These are phyloP conservation scores for Aleiodes leptofemur DNA, from an alignment of 2,888 invertebrate genomes.

Conservation along the genomic window DNA sequence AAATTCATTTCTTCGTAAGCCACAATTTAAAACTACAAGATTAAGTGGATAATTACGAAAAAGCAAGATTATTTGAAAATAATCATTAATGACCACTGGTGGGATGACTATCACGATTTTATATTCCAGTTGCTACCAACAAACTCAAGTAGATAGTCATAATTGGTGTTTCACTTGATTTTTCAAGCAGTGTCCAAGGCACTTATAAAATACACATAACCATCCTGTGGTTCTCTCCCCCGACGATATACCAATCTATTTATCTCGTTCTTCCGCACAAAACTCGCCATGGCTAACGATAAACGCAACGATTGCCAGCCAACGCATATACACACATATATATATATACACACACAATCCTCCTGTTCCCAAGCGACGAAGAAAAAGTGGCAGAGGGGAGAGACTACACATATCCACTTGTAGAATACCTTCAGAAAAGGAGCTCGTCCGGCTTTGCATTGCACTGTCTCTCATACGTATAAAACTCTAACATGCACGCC, in stretches of 20 bases:
- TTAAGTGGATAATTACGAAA: conserved; percentile 21
- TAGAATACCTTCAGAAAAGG: conserved; percentile 36
- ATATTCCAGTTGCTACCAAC: conserved; percentile 35
- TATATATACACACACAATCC: conserved; percentile 13
- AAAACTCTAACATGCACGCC: conserved; percentile 22
- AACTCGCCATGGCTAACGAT: conserved; percentile 33
- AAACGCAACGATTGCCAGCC: conserved; percentile 40
- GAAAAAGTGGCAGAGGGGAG: conserved; percentile 2
- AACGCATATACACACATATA: too few species aligned
- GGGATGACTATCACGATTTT: conserved; percentile 20
- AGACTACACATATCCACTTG: conserved; percentile 29
- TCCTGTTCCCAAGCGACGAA: conserved; percentile 30
- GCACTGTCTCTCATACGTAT: conserved; percentile 34
- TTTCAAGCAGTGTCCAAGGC: conserved; percentile 12
- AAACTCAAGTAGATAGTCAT: conserved; percentile 39
- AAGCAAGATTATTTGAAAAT: conserved; percentile 22
- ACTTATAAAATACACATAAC: conserved; percentile 30
- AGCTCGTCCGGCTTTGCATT: conserved; percentile 37
- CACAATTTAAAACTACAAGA: neutral
- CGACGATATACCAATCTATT: conserved; percentile 34
- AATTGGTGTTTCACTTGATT: conserved; percentile 34
- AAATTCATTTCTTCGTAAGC: neutral
- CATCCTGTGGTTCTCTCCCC: conserved; percentile 17
- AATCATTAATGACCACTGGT: conserved; percentile 7
- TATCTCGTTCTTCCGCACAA: conserved; percentile 30